Base-by-base conservation (phyloP, 1,140 invertebrate genomes). In the Lepidotrigona ventralis region DNA sequence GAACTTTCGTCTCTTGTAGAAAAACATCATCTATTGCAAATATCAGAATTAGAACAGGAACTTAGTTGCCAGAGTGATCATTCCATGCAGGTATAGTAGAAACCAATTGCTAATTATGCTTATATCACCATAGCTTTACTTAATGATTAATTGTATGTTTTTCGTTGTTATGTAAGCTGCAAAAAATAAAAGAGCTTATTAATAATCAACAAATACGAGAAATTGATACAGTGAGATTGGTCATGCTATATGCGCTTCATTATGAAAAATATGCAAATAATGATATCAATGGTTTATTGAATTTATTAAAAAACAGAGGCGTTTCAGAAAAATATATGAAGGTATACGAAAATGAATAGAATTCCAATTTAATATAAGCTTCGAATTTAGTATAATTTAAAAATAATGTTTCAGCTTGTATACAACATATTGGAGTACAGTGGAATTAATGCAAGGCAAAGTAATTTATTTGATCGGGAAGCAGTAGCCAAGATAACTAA, bases 21-120 rank as follows among this genome's bases (percentile, higher is more conserved):
- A 21, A 96, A 96, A 33, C 95, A 97, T 87, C 96, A 96, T 92
- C 95, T 99, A 56, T 95, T 99, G 74, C 97, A 98, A 93, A 96
- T 99, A 26, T 99, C 99, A 2, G 99, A 99, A 95, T 93, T 98
- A 70, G 99, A 99, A 94, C 99, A 99, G 95, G 98, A 99, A 94
- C 95, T 99, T 11, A 97, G 97, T 58, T 99, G 98, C 91, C 98
- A 98, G 92, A 97, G 96, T 81, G 98, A 99, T 91, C 98, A 99
- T 94, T 97, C 97, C 2, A 95, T 96, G 70, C 98, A 98, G 90
- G 93, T 99, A 74, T 53, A 72, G 56, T 80, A 70, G 72, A 85
- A 54, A 56, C 12, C 19, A 39, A 9, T 63, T 81, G 14, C n/a
- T 17, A n/a, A 46, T 1, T 66, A 1, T n/a, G 2, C 19, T 69